A percentile compares a stretch with the other conserved stretches of the same genome.
phyloP scores from a whole-genome alignment of 2,888 invertebrate species.

The Drosophila parthenogenetica region DNA sequence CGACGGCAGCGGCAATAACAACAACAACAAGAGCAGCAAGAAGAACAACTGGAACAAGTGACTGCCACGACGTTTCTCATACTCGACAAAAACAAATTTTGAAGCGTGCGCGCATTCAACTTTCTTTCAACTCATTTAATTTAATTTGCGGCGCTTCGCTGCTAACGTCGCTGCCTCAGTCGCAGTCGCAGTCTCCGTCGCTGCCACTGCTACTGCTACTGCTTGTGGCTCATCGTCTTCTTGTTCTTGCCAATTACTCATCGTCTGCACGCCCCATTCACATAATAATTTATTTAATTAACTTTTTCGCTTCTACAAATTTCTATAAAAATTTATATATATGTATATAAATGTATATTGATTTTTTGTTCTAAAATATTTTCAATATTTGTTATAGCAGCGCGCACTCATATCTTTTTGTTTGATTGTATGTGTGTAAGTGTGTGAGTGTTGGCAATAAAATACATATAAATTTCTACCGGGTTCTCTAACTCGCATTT shows the following conservation, averaged over 20 bases:
- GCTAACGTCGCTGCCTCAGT: conserved; percentile 38
- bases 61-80: conserved; percentile 25
- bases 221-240: conserved; percentile 62
- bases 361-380: conserved; percentile 60
- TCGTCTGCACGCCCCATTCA: conserved; percentile 80
- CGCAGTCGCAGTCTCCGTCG: neutral
- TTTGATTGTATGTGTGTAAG: conserved; percentile 18
- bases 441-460: conserved; percentile 61
- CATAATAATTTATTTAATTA: conserved; percentile 81
- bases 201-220: conserved; percentile 24
- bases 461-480: conserved; percentile 65
- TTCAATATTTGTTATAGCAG: conserved; percentile 50
- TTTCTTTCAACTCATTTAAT: conserved; percentile 82
- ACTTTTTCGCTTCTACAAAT: conserved; percentile 75
- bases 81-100: conserved; percentile 64
- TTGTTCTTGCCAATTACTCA: conserved; percentile 78
- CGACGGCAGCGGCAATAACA: conserved; percentile 30
- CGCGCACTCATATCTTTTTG: conserved; percentile 2
- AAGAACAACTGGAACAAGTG: conserved; percentile 40
- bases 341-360: conserved; percentile 51
- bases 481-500: conserved; percentile 49
- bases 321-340: conserved; percentile 58
- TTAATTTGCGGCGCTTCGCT: conserved; percentile 78
- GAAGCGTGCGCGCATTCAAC: conserved; percentile 79
- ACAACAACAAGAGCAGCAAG: conserved; percentile 24